phyloP scores from a whole-genome alignment of 2,888 invertebrate genomes.

The Eumerus sabulonum region DNA sequence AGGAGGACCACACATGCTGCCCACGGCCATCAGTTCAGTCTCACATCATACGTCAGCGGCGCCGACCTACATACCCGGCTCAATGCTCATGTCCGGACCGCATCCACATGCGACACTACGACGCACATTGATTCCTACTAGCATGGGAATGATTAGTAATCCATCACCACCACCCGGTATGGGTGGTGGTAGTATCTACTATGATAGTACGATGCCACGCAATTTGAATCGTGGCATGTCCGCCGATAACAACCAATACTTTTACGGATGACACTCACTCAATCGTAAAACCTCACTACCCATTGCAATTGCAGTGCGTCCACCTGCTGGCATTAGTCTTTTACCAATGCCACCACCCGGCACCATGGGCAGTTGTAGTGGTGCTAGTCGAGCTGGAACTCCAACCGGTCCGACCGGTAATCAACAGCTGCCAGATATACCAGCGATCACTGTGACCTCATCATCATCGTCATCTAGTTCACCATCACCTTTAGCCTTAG shows the following conservation, averaged over 20 bases:
- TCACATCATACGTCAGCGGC: slow-evolving; percentile 72
- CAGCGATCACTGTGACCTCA: slow-evolving; percentile 74
- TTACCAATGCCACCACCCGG: slow-evolving; percentile 73
- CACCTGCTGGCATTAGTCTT: slow-evolving; percentile 74
- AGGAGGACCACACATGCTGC: slow-evolving; percentile 74
- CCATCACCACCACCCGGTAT: slow-evolving; percentile 66
- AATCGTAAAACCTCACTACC: slow-evolving; percentile 76
- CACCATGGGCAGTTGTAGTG: slow-evolving; percentile 72
- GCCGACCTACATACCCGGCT: slow-evolving; percentile 75
- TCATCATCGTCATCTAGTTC: slow-evolving; percentile 71
- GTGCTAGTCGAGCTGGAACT: slow-evolving; percentile 71
- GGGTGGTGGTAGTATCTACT: slow-evolving; percentile 73
- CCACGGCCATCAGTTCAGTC: slow-evolving; percentile 73
- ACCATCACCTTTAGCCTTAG: slow-evolving; percentile 70
- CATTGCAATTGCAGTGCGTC: slow-evolving; percentile 73
- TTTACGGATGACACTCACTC: slow-evolving; percentile 78
- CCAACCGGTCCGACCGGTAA: slow-evolving; percentile 70
- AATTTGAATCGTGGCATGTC: slow-evolving; percentile 74
- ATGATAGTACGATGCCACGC: slow-evolving; percentile 76
- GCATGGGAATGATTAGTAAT: slow-evolving; percentile 74
- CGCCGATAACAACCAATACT: slow-evolving; percentile 75
- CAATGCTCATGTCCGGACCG: slow-evolving; percentile 76
- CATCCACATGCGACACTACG: slow-evolving; percentile 76
- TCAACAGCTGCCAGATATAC: slow-evolving; percentile 73
- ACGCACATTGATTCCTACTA: slow-evolving; percentile 76